A percentile compares a stretch with the other conserved stretches of the same genome.
Evolutionary conservation across 2,888 invertebrate species (phyloP).

Genomic region (Leucoptera coffeella): DNA sequence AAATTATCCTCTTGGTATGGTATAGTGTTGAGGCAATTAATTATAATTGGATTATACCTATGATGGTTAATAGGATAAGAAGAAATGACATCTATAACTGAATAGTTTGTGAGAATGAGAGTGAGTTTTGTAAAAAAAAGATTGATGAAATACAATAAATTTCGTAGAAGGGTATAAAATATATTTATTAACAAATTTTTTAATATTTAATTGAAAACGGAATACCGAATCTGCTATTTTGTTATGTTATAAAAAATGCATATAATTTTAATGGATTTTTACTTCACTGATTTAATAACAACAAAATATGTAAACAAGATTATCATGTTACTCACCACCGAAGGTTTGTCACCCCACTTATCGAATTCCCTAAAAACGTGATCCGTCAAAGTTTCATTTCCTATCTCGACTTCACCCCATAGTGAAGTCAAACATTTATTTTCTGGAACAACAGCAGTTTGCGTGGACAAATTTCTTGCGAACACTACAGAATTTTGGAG

Average conservation of each 20-base stretch:
- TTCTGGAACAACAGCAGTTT: conserved; percentile 21
- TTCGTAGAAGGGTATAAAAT: too few species aligned
- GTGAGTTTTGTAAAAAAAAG: too few species aligned
- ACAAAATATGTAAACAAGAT: neutral
- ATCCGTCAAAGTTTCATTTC: conserved; percentile 53
- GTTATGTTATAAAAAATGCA: too few species aligned
- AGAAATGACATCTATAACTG: too few species aligned
- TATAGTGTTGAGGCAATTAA: too few species aligned
- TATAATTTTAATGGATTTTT: neutral
- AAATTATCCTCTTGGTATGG: too few species aligned
- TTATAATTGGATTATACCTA: too few species aligned
- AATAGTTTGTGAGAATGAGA: too few species aligned
- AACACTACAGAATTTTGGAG: too few species aligned
- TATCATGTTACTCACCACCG: conserved; percentile 51
- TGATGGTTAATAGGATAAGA: too few species aligned
- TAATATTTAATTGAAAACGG: neutral
- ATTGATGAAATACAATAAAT: too few species aligned
- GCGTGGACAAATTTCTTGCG: conserved; percentile 26
- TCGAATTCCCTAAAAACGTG: conserved; percentile 52
- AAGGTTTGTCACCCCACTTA: conserved; percentile 52
- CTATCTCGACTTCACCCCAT: conserved; percentile 47
- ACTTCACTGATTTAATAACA: neutral
- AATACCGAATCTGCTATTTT: too few species aligned
- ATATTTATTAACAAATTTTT: neutral
- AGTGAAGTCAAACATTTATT: conserved; percentile 24